Evolutionary conservation across 2,113 vertebrate species (phyloP), one percentile per base, ranked within the genome.

Genomic region (Vicugna pacos): DNA sequence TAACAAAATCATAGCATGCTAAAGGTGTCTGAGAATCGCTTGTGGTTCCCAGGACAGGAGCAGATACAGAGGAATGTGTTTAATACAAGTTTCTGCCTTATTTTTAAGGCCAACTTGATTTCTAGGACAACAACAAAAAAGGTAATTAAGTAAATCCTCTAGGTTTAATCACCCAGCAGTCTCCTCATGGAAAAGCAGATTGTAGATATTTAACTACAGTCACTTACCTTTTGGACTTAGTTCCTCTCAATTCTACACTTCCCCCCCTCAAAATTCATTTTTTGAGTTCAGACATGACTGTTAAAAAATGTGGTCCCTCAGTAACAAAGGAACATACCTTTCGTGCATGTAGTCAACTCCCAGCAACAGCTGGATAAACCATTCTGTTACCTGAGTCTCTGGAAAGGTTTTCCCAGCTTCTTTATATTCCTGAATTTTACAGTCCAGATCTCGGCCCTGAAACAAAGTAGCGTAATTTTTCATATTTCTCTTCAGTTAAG

Each of bases 331-430:
- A 96, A 95, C 95, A 50, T 99, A 99, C 99, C 99, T 99, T 95
- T 99, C 98, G 67, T 99, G 99, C 98, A 99, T 99, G 62, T 99
- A 99, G 98, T 98, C 98, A 81, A 99, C 99, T 95, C 99, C 99
- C 0, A 99, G 98, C 89, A 99, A 97, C 84, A 99, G 91, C 97
- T 99, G 99, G 93, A 99, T 97, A 89, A 99, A 99, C 99, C 99
- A 99, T 94, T 99, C 99, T 12, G 98, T 90, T 97, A 99, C 97
- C 97, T 99, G 99, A 69, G 81, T 97, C 97, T 99, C 98, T 30
- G 98, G 60, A 48, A 99, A 98, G 17, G 91, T 95, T 95, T 96
- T 98, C 56, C 98, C 99, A 80, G 97, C 98, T 96, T 96, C 96
- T 94, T 98, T 99, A 92, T 98, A 97, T 91, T 99, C 98, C 52